phyloP scores from a whole-genome alignment of 2,113 vertebrate genomes.

The Lepus europaeus region DNA sequence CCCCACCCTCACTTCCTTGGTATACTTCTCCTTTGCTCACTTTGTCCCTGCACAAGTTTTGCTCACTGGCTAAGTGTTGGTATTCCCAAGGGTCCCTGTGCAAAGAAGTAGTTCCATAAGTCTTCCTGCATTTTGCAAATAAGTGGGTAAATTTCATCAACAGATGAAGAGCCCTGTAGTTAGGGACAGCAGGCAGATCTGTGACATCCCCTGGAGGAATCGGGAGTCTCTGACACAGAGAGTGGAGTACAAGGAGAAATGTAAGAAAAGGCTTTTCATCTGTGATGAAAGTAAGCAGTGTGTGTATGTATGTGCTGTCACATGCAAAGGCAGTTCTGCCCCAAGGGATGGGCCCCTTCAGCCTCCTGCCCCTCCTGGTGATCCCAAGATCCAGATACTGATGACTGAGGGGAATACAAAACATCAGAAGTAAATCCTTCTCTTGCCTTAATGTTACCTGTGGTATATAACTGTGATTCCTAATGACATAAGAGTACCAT shows the following conservation, averaged over 20 bases:
- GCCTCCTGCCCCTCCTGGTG: not conserved
- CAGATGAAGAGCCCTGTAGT: not conserved
- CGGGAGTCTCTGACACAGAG: not conserved
- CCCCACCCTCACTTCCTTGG: no score
- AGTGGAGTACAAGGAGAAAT: not conserved
- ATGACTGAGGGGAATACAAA: not conserved
- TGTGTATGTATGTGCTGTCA: no score
- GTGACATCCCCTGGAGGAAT: not conserved
- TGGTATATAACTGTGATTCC: not conserved
- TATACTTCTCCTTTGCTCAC: no score
- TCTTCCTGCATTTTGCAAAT: not conserved
- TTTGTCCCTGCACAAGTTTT: no score
- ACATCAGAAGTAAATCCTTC: not conserved
- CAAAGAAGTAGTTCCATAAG: not conserved
- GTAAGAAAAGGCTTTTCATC: not conserved
- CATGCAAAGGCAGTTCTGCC: not conserved
- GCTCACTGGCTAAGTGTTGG: no score
- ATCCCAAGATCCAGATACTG: not conserved
- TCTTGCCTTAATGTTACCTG: not conserved
- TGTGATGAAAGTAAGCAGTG: not conserved
- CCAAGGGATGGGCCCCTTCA: rapidly evolving
- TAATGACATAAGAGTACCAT: not conserved
- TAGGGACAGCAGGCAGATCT: not conserved
- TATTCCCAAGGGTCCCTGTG: no score
- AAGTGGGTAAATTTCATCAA: not conserved